These are phyloP conservation scores for Clarias laeviceps DNA, from an alignment of 2,797 vertebrate genomes.

Conservation along the genomic window DNA sequence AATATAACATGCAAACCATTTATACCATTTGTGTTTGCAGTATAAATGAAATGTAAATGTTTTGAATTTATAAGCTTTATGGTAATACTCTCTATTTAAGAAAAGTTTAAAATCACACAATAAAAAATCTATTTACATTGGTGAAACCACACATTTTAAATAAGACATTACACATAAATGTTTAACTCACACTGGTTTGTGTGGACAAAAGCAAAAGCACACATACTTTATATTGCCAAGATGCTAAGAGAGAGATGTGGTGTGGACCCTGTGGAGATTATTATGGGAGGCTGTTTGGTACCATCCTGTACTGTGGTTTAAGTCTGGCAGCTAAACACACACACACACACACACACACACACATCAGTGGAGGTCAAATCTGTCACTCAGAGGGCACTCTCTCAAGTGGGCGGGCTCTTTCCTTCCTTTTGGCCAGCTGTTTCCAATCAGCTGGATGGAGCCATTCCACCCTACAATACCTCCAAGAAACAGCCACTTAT, in stretches of 20 bases:
- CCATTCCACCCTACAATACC: slow-evolving; percentile 55
- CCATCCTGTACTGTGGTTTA: slow-evolving; percentile 68
- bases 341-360: slow-evolving; percentile 39
- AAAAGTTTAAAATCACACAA: background rate
- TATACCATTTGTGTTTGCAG: background rate
- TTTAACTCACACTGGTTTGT: background rate
- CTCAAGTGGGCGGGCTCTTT: slow-evolving; percentile 76
- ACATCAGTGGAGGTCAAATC: slow-evolving; percentile 74
- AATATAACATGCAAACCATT: background rate
- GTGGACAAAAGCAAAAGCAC: background rate
- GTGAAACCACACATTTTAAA: background rate
- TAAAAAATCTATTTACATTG: background rate
- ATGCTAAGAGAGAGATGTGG: slow-evolving; percentile 20
- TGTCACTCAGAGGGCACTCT: slow-evolving; percentile 80
- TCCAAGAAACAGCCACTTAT: slow-evolving; percentile 33
- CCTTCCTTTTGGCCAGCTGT: slow-evolving; percentile 79
- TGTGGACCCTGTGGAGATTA: slow-evolving; percentile 31
- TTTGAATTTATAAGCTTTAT: background rate
- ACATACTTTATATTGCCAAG: slow-evolving; percentile 28
- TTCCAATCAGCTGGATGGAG: slow-evolving; percentile 76
- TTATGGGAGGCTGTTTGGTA: slow-evolving; percentile 50
- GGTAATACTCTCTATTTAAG: too few species aligned
- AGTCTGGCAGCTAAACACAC: slow-evolving; percentile 74
- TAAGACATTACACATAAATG: background rate
- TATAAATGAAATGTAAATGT: background rate